These are phyloP conservation scores for Caradrina kadenii DNA, from an alignment of 2,888 invertebrate genomes.

Conservation along the genomic window DNA sequence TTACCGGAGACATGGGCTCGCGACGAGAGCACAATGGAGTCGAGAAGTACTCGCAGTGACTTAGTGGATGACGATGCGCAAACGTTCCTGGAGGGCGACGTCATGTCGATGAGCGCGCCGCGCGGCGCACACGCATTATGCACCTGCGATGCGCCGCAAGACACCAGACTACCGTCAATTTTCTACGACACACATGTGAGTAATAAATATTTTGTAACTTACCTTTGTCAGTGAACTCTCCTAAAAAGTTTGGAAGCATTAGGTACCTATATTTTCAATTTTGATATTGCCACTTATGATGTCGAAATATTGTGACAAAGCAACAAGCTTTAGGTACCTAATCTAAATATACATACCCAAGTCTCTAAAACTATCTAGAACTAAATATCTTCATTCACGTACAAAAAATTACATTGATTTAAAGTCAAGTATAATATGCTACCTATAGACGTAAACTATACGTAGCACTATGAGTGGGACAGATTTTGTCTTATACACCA, in stretches of 20 bases:
- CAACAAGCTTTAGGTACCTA: neutral
- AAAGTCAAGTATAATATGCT: neutral
- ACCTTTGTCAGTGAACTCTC: neutral
- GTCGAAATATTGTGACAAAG: neutral
- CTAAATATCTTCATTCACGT: neutral
- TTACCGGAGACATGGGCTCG: slow-evolving; percentile 80
- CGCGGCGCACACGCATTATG: slow-evolving; percentile 80
- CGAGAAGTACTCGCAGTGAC: slow-evolving; percentile 80
- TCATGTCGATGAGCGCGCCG: slow-evolving; percentile 75
- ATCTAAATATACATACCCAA: too few relatives aligned
- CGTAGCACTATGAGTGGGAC: too few relatives aligned
- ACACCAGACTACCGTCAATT: slow-evolving; percentile 81
- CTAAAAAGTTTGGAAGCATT: neutral
- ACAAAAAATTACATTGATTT: neutral
- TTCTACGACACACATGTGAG: slow-evolving; percentile 88
- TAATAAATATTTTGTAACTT: slow-evolving; percentile 25
- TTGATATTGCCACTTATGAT: neutral
- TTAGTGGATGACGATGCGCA: slow-evolving; percentile 81
- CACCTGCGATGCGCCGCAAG: slow-evolving; percentile 80
- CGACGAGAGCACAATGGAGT: slow-evolving; percentile 78
- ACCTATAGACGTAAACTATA: neutral
- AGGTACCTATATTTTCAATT: too few relatives aligned
- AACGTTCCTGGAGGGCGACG: slow-evolving; percentile 82
- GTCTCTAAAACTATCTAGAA: neutral
- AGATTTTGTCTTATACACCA: too few relatives aligned